Evolutionary conservation across 2,888 invertebrate genomes (phyloP), one percentile per base, ranked within the genome.

Genomic region (Psococerastis gibbosa): DNA sequence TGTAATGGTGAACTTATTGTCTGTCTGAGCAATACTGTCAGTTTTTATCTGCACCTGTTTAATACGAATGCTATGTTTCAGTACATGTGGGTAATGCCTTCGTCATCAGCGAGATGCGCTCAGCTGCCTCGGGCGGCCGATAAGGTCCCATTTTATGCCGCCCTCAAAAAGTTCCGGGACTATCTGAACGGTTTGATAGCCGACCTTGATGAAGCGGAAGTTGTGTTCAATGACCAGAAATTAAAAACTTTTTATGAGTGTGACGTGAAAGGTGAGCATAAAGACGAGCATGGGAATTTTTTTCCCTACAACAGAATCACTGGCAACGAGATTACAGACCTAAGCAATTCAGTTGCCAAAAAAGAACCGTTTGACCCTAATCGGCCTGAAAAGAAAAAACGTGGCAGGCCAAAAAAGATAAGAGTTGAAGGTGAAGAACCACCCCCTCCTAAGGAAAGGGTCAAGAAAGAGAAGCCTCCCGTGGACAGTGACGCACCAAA

Each of bases 51-150:
- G n/a, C n/a, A n/a, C n/a, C n/a, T n/a, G n/a, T n/a, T n/a, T n/a
- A n/a, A n/a, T n/a, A n/a, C n/a, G n/a, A n/a, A n/a, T n/a, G n/a
- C n/a, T n/a, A n/a, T n/a, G n/a, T 68, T 67, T 11, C 70, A 94
- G 92, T 82, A 87, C 62, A 87, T 94, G 72, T 97, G 89, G 87
- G 95, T 97, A 59, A 94, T 95, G 94, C 95, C 95, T 50, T 95
- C 94, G 44, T 94, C 94, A 42, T 92, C 91, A 57, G 94, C 95
- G 42, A 75, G 95, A 43, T 95, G 92, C 67, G 91, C 95, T 32
- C 94, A 95, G 63, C 68, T 95, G 53, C 95, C 95, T n/a, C 74
- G 94, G 53, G 92, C 94, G 16, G 85, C 89, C 1, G 95, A 97
- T 68, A 97, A 97, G 68, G 89, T 97, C 47, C 95, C 95, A 50